Conservation (phyloP, 2,888 invertebrate genomes). For the Eristalis tenax region DNA sequence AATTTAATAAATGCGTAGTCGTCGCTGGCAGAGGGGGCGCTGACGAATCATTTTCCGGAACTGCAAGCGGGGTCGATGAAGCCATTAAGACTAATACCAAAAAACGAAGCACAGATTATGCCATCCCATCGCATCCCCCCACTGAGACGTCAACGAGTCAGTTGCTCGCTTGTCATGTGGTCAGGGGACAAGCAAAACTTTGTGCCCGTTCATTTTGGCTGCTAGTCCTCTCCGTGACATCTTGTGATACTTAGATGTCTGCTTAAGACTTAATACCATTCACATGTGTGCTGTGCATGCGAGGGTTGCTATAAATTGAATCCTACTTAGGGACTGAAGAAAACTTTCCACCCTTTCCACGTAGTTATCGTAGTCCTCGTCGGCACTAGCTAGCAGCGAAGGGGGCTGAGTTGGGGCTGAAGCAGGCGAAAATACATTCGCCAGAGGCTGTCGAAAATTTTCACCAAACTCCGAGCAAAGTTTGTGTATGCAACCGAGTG, state of each 20-base stretch:
- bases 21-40: background rate
- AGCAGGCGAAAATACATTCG: constrained; percentile 18
- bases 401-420: background rate
- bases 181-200: constrained; percentile 47
- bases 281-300: constrained; percentile 22
- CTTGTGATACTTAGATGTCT: constrained; percentile 43
- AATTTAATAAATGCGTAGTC: constrained; percentile 26
- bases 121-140: background rate
- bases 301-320: background rate
- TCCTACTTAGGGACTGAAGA: constrained; percentile 2
- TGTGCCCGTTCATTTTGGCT: constrained; percentile 45
- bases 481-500: constrained; percentile 30
- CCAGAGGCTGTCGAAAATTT: constrained; percentile 27
- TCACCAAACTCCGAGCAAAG: constrained; percentile 31
- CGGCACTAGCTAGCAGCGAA: background rate
- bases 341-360: constrained; percentile 5
- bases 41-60: constrained; percentile 15
- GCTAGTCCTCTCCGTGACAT: constrained; percentile 43
- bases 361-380: background rate
- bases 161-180: constrained; percentile 47
- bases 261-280: constrained; percentile 48
- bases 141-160: constrained; percentile 10
- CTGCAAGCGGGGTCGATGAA: constrained; percentile 25
- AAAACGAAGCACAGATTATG: constrained; percentile 30
- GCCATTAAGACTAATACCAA: constrained; percentile 41